Conservation (phyloP, 2,113 vertebrate genomes). For the Podilymbus podiceps region DNA sequence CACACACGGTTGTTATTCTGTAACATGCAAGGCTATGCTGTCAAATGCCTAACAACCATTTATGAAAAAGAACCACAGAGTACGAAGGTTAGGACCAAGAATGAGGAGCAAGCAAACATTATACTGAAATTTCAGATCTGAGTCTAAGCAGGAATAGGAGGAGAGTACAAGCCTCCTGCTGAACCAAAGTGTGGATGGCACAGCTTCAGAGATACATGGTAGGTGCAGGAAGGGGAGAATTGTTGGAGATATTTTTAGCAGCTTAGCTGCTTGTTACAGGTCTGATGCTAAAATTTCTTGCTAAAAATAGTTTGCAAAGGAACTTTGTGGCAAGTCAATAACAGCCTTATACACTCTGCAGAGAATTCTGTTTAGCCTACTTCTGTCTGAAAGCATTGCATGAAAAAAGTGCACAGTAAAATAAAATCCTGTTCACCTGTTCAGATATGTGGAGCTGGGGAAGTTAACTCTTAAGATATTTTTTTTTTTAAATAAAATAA, state of each 20-base stretch:
- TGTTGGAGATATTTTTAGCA: background rate
- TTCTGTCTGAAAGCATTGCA: background rate
- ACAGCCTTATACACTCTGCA: background rate
- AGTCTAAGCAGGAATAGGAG: background rate
- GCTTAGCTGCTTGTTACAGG: background rate
- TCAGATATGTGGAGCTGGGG: background rate
- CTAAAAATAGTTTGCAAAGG: conserved; percentile 5
- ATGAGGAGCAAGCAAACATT: background rate
- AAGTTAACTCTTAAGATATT: background rate
- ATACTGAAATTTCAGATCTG: background rate
- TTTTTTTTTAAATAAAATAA: background rate
- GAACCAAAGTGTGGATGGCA: background rate
- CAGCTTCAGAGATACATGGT: background rate
- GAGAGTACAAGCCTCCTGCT: background rate
- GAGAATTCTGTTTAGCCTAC: background rate
- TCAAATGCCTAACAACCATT: background rate
- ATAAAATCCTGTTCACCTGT: background rate
- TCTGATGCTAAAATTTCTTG: background rate
- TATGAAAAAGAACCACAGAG: background rate
- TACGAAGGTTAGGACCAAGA: background rate
- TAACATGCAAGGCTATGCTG: background rate
- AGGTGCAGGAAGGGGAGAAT: background rate
- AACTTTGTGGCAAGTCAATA: conserved; percentile 5
- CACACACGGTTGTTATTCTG: background rate
- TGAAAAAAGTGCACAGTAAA: background rate